Percentiles rank a stretch among this genome's conserved stretches.
Conservation (phyloP, 37 sponge, comb jelly and placozoan genomes). For the Aplysina aerophoba region DNA sequence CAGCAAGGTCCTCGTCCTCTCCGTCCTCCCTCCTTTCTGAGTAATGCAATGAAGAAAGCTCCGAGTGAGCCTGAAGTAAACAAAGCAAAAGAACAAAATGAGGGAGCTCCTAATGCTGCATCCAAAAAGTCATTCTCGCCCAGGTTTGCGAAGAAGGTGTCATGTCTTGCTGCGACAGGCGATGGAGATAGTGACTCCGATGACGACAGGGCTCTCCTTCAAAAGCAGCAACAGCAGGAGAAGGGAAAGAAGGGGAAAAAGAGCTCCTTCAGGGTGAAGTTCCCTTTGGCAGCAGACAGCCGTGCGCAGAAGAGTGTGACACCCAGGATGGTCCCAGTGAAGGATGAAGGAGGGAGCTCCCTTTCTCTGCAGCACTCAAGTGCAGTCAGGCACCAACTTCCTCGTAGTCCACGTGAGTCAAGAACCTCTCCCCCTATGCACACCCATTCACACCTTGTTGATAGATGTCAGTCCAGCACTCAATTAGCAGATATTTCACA, state of each 20-base stretch:
- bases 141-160: slow-evolving; percentile 15
- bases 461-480: no score
- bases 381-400: background rate
- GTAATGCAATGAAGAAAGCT: no score
- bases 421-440: slow-evolving; percentile 14
- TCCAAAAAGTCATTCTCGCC: slow-evolving; percentile 25
- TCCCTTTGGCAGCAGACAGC: no score
- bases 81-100: background rate
- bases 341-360: no score
- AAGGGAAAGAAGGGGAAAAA: background rate
- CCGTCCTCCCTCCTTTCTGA: background rate
- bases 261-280: background rate
- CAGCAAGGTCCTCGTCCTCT: background rate
- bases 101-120: background rate
- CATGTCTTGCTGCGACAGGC: background rate
- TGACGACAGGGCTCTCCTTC: background rate
- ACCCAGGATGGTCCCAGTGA: no score
- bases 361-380: background rate
- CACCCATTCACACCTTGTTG: no score
- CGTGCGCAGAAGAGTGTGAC: no score
- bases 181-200: slow-evolving; percentile 15
- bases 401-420: slow-evolving; percentile 46
- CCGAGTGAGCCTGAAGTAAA: no score
- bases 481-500: no score
- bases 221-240: background rate